phyloP scores from a whole-genome alignment of 2,113 vertebrate species.

The Channa maculata region DNA sequence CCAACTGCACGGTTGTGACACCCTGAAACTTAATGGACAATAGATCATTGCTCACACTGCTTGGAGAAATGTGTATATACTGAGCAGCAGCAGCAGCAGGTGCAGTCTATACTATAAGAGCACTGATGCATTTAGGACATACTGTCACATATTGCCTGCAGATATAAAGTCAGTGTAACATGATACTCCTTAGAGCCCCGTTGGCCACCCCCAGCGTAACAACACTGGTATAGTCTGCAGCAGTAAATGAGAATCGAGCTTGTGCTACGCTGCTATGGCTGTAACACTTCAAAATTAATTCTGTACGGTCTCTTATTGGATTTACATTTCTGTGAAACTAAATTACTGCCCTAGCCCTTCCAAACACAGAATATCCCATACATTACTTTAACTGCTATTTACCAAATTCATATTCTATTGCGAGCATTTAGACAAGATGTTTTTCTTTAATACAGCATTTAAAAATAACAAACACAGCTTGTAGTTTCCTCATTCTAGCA shows the following conservation, averaged over 20 bases:
- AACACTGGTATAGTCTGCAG: not conserved
- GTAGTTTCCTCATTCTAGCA: too few relatives aligned
- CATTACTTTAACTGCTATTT: too few relatives aligned
- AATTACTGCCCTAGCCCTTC: not conserved
- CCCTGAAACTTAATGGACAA: conserved; percentile 5
- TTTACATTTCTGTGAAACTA: not conserved
- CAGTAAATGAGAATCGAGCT: conserved; percentile 27
- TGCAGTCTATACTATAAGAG: conserved; percentile 40
- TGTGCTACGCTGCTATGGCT: not conserved
- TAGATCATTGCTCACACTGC: conserved; percentile 11
- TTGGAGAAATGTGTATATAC: conserved; percentile 13
- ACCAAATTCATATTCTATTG: too few relatives aligned
- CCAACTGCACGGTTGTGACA: conserved; percentile 11
- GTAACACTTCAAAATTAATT: not conserved
- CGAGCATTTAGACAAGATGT: too few relatives aligned
- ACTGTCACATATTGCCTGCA: conserved; percentile 44
- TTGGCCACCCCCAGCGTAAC: not conserved
- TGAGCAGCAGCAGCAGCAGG: conserved; percentile 1
- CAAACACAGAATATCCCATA: too few relatives aligned
- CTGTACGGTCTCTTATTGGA: not conserved
- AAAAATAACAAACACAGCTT: too few relatives aligned
- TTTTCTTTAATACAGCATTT: too few relatives aligned
- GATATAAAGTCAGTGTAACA: conserved; percentile 39
- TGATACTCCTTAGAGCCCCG: conserved; percentile 22
- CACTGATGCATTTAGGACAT: conserved; percentile 38